Evolutionary conservation across 2,797 vertebrate species (phyloP).

Genomic region (Parauchenoglanis ngamensis): DNA sequence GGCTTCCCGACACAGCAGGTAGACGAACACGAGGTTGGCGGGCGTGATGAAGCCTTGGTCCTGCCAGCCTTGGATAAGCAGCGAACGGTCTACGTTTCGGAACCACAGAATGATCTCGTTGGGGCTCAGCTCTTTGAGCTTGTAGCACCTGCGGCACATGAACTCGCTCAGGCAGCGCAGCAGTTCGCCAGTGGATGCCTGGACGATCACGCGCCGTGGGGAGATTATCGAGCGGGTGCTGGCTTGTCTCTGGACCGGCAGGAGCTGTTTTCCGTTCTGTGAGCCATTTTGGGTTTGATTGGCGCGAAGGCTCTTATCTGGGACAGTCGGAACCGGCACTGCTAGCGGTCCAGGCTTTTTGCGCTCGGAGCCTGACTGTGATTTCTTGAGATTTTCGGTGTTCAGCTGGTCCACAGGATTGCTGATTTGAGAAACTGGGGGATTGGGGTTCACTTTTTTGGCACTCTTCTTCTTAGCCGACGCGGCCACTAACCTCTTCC

Average conservation of each 20-base stretch:
- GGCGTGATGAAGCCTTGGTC: slow-evolving; percentile 93
- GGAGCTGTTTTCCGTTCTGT: slow-evolving; percentile 60
- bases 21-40: slow-evolving; percentile 90
- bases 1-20: slow-evolving; percentile 87
- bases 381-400: slow-evolving; percentile 68
- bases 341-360: slow-evolving; percentile 70
- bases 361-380: slow-evolving; percentile 72
- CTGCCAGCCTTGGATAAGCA: slow-evolving; percentile 92
- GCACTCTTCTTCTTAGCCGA: slow-evolving; percentile 85
- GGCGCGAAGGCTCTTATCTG: slow-evolving; percentile 62
- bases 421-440: slow-evolving; percentile 64
- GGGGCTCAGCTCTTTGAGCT: slow-evolving; percentile 87
- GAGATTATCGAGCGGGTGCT: slow-evolving; percentile 70
- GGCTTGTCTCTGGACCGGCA: slow-evolving; percentile 63
- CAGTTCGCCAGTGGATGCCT: slow-evolving; percentile 90
- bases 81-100: slow-evolving; percentile 88
- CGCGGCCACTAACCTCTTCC: slow-evolving; percentile 86
- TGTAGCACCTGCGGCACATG: slow-evolving; percentile 87
- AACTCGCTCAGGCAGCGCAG: slow-evolving; percentile 89
- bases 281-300: slow-evolving; percentile 57
- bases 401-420: slow-evolving; percentile 72
- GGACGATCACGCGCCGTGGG: slow-evolving; percentile 83
- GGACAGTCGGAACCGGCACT: slow-evolving; percentile 67
- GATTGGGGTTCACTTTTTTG: slow-evolving; percentile 70
- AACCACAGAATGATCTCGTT: slow-evolving; percentile 90